Conservation (phyloP, 2,113 vertebrate genomes). For the Limnothrissa miodon region DNA sequence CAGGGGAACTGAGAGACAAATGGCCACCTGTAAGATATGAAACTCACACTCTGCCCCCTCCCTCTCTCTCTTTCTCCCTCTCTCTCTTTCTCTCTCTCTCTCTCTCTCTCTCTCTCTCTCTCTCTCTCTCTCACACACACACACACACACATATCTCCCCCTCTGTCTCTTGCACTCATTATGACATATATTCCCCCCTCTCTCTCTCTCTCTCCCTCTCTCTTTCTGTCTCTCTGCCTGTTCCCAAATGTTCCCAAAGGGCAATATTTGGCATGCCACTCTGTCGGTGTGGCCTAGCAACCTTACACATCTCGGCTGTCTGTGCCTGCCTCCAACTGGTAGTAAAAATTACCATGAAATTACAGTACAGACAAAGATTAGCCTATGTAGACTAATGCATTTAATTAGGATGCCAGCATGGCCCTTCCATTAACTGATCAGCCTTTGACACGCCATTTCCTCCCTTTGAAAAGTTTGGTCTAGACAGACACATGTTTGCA, state of each 20-base stretch:
- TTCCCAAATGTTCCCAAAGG: not conserved
- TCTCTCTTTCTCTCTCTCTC: slow-evolving; percentile 14
- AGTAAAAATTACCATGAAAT: slow-evolving; percentile 34
- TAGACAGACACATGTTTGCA: not conserved
- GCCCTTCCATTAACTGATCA: slow-evolving; percentile 32
- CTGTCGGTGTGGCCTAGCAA: slow-evolving; percentile 21
- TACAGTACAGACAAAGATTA: slow-evolving; percentile 21
- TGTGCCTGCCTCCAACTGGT: slow-evolving; percentile 21
- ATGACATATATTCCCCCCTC: not conserved
- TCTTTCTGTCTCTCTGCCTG: not conserved
- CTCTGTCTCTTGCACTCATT: too few species aligned
- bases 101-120: not conserved
- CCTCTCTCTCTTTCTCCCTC: not conserved
- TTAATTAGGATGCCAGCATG: slow-evolving; percentile 46
- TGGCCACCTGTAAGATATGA: slow-evolving; percentile 28
- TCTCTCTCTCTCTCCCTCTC: not conserved
- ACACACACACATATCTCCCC: not conserved
- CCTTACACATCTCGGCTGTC: slow-evolving; percentile 20
- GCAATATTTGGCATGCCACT: slow-evolving; percentile 12
- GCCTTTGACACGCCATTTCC: slow-evolving; percentile 45
- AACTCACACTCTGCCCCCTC: slow-evolving; percentile 25
- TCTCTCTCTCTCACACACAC: not conserved
- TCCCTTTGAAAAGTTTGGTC: slow-evolving; percentile 23
- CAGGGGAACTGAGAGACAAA: slow-evolving; percentile 28
- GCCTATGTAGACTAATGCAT: slow-evolving; percentile 32